Evolutionary conservation across 2,888 invertebrate species (phyloP).

Genomic region (Leptinotarsa tumamoca): DNA sequence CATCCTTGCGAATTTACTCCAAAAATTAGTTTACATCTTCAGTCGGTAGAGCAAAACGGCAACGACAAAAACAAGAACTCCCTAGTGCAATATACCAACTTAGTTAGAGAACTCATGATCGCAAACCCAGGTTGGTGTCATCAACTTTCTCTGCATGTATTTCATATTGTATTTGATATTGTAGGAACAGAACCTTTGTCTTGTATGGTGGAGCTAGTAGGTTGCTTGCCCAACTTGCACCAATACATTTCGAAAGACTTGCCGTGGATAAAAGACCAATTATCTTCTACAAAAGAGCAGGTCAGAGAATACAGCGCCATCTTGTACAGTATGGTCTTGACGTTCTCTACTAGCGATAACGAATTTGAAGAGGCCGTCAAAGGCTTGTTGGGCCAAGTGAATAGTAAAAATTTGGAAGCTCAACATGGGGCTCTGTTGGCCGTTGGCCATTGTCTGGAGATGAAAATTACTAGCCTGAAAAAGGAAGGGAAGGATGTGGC

Average conservation of each 20-base stretch:
- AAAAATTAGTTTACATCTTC: constrained; percentile 68
- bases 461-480: constrained; percentile 68
- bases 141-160: not conserved
- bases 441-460: constrained; percentile 78
- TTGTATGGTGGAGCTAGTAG: constrained; percentile 86
- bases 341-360: constrained; percentile 69
- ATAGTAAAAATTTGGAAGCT: constrained; percentile 75
- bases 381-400: constrained; percentile 70
- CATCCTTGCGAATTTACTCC: constrained; percentile 77
- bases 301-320: constrained; percentile 80
- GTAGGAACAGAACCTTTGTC: constrained; percentile 76
- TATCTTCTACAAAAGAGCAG: constrained; percentile 81
- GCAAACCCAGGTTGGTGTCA: constrained; percentile 73
- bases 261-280: constrained; percentile 73
- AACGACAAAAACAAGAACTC: constrained; percentile 68
- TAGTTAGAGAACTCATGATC: constrained; percentile 75
- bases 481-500: constrained; percentile 62
- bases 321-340: constrained; percentile 78
- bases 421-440: constrained; percentile 85
- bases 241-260: constrained; percentile 74
- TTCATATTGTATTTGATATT: constrained; percentile 26
- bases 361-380: constrained; percentile 71
- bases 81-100: constrained; percentile 75
- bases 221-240: constrained; percentile 81
- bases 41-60: constrained; percentile 57